Percentiles rank a stretch among this genome's conserved stretches.
Conservation (phyloP, 2,888 invertebrate genomes). For the Orchesella flavescens region DNA sequence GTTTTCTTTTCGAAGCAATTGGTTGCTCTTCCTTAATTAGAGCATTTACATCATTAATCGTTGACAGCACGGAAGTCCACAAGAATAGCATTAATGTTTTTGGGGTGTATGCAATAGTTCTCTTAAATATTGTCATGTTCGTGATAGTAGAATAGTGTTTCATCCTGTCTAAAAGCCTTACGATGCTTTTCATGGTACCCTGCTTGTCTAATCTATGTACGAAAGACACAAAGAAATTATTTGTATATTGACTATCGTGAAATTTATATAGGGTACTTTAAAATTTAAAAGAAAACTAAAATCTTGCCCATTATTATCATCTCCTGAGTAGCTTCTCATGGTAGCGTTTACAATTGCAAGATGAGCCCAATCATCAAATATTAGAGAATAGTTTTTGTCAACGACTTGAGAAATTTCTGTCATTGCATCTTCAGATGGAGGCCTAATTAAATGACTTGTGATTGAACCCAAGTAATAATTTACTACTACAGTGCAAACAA, state of each 20-base stretch:
- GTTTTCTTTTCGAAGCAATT: neutral
- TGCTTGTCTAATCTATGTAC: too few species aligned
- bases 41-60: neutral
- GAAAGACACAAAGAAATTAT: too few species aligned
- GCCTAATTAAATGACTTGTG: conserved; percentile 16
- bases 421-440: conserved; percentile 3
- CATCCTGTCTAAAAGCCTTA: neutral
- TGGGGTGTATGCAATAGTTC: neutral
- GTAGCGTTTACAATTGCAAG: conserved; percentile 9
- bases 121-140: neutral
- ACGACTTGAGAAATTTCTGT: neutral
- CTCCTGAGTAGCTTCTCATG: neutral
- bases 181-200: too few species aligned
- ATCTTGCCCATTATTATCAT: neutral
- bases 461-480: conserved; percentile 19
- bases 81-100: neutral
- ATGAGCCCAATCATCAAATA: conserved; percentile 1
- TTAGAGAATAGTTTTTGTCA: conserved; percentile 4
- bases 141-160: neutral
- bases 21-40: neutral
- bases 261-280: too few species aligned
- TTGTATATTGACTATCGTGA: too few species aligned
- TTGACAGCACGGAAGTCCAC: conserved; percentile 20
- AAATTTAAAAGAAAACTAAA: too few species aligned
- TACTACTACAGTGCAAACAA: conserved; percentile 1